Conservation (phyloP, 2,888 invertebrate species). For the Microctonus brassicae region DNA sequence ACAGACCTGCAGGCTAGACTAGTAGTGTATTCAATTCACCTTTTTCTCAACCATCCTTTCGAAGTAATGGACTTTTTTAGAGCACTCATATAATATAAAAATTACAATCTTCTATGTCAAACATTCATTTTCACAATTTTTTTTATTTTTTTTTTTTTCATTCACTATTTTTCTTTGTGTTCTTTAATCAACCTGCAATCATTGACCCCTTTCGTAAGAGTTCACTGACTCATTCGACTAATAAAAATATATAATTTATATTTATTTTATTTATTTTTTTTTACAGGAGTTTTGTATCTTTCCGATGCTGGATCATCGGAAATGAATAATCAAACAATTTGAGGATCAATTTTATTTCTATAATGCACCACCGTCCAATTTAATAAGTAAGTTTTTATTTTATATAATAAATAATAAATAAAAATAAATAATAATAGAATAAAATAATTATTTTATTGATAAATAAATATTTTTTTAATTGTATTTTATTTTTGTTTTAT, state of each 20-base stretch:
- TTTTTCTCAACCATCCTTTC: slow-evolving; percentile 26
- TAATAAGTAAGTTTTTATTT: slow-evolving; percentile 43
- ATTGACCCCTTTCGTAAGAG: slow-evolving; percentile 20
- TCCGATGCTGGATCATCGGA: slow-evolving; percentile 41
- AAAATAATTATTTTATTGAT: no score
- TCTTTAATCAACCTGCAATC: slow-evolving; percentile 28
- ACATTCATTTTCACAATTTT: slow-evolving; percentile 6
- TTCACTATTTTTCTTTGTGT: background rate
- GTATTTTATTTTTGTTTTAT: no score
- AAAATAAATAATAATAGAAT: no score
- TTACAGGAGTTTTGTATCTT: slow-evolving; percentile 36
- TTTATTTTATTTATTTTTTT: slow-evolving; percentile 17
- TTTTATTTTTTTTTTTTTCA: slow-evolving; percentile 1
- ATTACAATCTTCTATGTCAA: slow-evolving; percentile 11
- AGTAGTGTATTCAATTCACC: slow-evolving; percentile 35
- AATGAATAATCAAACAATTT: slow-evolving; percentile 22
- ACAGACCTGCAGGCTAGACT: slow-evolving; percentile 37
- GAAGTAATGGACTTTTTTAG: slow-evolving; percentile 46
- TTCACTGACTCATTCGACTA: slow-evolving; percentile 14
- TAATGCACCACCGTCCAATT: slow-evolving; percentile 35
- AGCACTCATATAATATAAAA: slow-evolving; percentile 9
- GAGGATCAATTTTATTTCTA: background rate
- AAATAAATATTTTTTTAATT: no score
- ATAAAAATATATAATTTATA: background rate
- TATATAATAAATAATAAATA: no score